Evolutionary conservation across 2,888 invertebrate species (phyloP), one percentile per base, ranked within the genome.

Genomic region (Phengaris alcon): DNA sequence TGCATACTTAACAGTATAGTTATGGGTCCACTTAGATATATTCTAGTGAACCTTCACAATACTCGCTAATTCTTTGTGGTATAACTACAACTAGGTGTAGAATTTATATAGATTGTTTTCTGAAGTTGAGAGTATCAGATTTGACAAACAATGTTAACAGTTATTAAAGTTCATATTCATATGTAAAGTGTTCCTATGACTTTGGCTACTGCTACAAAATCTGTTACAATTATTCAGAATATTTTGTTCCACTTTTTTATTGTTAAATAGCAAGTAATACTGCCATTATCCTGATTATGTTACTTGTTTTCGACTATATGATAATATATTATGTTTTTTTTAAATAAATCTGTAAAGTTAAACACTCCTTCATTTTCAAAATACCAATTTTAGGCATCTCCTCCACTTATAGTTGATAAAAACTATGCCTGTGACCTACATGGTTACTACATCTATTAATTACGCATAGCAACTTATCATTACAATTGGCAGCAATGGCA

Each of bases 331-430:
- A 54, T 72, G 72, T 72, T 72, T 72, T 72, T 72, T 72, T 35
- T 52, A 72, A 72, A 72, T 76, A 76, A 72, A 70, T 59, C 54
- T 44, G 57, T 54, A 35, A 73, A 51, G 46, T 54, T 52, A 68
- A 10, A 73, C 3, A 59, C n/a, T 70, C 46, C 12, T 64, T 44
- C 6, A 54, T 13, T 52, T n/a, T 35, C 35, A 35, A 48, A 22
- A 48, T 72, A 12, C 35, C 35, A 15, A 51, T 52, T 51, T 51
- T 48, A n/a, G 48, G 46, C 0, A 13, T 46, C 12, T 46, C 13
- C 10, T 10, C 8, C n/a, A n/a, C 13, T n/a, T 4, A 59, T 22
- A 15, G 8, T 48, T 48, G 48, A 48, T 48, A 48, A 48, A 48
- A 48, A 48, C 48, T 48, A 48, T 48, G 48, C 48, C 6, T 5